A percentile compares a stretch with the other conserved stretches of the same genome.
These are phyloP conservation scores for Camponotus floridanus DNA, from an alignment of 1,140 invertebrate genomes.

Conservation along the genomic window DNA sequence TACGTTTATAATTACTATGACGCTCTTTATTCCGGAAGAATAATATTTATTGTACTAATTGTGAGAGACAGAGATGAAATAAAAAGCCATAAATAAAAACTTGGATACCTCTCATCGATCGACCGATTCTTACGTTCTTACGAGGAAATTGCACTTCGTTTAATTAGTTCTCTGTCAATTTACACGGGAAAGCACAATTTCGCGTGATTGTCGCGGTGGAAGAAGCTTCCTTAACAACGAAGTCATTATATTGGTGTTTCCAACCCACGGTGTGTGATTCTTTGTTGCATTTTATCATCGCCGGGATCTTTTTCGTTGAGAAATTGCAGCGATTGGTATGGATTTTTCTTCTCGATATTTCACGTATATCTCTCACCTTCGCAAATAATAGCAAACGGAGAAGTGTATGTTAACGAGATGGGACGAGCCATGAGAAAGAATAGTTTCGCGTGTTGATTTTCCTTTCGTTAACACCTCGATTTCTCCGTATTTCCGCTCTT, in stretches of 20 bases:
- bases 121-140: conserved; percentile 16
- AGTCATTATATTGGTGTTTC: conserved; percentile 44
- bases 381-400: background rate
- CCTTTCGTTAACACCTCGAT: conserved; percentile 15
- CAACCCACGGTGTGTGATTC: background rate
- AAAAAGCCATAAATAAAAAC: background rate
- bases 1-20: background rate
- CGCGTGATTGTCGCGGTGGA: conserved; percentile 9
- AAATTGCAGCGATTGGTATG: background rate
- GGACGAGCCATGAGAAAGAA: background rate
- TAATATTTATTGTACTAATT: background rate
- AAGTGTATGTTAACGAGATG: background rate
- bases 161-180: conserved; percentile 64
- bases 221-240: conserved; percentile 18
- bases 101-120: background rate
- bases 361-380: background rate
- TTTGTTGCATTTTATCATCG: conserved; percentile 1
- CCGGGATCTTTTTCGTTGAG: background rate
- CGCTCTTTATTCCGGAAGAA: background rate
- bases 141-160: conserved; percentile 20
- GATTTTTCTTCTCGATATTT: conserved; percentile 14
- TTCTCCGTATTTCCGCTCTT: conserved; percentile 28
- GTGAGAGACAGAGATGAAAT: background rate
- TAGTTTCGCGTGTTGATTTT: conserved; percentile 11
- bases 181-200: conserved; percentile 33